Base-by-base conservation (phyloP, 2,888 invertebrate genomes). In the Rhagonycha lutea region DNA sequence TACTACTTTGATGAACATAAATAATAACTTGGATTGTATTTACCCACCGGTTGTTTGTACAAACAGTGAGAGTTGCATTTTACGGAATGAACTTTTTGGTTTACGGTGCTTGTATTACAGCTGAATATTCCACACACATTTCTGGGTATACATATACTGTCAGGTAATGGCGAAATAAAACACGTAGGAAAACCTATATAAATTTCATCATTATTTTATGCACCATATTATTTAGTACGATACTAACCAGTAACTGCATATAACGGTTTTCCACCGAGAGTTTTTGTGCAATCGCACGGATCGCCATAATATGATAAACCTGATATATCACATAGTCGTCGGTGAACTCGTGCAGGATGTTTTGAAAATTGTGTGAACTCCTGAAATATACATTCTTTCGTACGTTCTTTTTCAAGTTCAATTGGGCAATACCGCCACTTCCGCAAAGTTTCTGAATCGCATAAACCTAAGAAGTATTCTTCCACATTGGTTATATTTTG, bases 381-480 rank as follows among this genome's bases (percentile, higher is more conserved):
- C 78, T 83, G 85, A 70, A 89, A 87, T 78, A 82, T 79, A 78
- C 87, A 87, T 77, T 88, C 86, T 65, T 83, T 78, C 62, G 84
- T 80, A 47, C 86, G 80, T 28, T 82, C 81, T 14, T 81, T 80
- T 12, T 83, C 80, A 68, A 89, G 80, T 61, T 84, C 82, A 0
- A 84, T 74, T 0, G 88, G 84, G 81, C 89, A 89, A 10, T 89
- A 83, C 26, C 83, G 83, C 89, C 89, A 89, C 62, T 84, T 83
- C 62, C 84, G 84, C 73, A 89, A 81, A 0, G 85, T 87, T 2
- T 82, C 81, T 68, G 86, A 84, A 63, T 87, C 86, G 74, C 89
- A 89, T 9, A 88, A 82, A 1, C 89, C 89, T 10, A 89, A 79
- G 76, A 88, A 89, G 78, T 87, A 87, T 80, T 88, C 88, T 63